Conservation (phyloP, 2,797 vertebrate genomes). For the Gymnothorax reevesii region DNA sequence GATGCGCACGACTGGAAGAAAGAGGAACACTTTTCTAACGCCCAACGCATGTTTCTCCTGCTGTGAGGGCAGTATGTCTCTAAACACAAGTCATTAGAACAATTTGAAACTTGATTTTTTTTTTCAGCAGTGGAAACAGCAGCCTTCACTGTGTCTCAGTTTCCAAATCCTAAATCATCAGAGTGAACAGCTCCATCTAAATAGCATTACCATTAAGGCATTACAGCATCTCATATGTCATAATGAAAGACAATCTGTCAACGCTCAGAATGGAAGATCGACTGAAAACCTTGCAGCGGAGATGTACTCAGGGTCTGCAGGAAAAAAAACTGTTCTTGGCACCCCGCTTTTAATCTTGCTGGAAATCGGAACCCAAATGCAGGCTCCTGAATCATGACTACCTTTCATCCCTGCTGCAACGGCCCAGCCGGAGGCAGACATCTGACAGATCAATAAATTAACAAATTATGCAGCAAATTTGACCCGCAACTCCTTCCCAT, state of each 20-base stretch:
- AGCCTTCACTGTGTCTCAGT: neutral
- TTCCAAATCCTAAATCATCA: neutral
- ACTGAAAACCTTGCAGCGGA: neutral
- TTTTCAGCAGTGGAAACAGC: neutral
- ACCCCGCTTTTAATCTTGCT: too few relatives aligned
- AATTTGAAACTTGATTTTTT: neutral
- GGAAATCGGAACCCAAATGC: too few relatives aligned
- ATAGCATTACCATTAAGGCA: constrained; percentile 2
- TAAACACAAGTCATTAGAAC: neutral
- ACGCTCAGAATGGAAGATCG: neutral
- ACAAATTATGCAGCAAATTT: neutral
- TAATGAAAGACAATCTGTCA: neutral
- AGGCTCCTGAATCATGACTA: too few relatives aligned
- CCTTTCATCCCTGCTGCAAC: too few relatives aligned
- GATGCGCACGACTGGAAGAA: too few relatives aligned
- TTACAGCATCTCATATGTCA: neutral
- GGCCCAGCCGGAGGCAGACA: neutral
- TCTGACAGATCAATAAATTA: neutral
- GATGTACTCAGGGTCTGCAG: too few relatives aligned
- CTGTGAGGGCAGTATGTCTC: neutral
- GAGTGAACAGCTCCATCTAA: neutral
- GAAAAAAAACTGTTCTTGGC: too few relatives aligned
- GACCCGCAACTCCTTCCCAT: neutral
- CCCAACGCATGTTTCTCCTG: neutral
- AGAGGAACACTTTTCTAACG: too few relatives aligned